phyloP scores from a whole-genome alignment of 2,797 vertebrate species.

The Periparus ater region DNA sequence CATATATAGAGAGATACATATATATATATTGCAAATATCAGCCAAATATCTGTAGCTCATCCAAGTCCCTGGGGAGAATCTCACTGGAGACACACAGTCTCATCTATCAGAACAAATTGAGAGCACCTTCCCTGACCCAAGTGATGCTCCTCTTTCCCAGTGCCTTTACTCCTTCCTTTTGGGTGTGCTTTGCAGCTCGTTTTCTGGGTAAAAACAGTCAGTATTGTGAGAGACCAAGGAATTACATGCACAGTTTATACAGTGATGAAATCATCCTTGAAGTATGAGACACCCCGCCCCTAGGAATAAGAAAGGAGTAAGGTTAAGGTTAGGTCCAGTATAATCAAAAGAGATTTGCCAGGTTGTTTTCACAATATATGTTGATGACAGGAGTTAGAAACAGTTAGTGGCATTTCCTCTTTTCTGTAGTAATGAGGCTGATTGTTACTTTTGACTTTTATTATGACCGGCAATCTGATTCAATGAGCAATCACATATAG shows the following conservation, averaged over 20 bases:
- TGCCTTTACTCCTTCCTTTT: not conserved
- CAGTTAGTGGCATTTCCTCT: not conserved
- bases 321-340: not conserved
- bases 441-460: slow-evolving; percentile 36
- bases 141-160: not conserved
- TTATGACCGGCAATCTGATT: slow-evolving; percentile 5
- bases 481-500: slow-evolving; percentile 22
- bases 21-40: not conserved
- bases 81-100: not conserved
- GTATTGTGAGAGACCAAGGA: not conserved
- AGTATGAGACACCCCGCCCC: not conserved
- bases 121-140: not conserved
- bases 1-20: accelerated
- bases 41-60: not conserved
- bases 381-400: not conserved
- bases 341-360: not conserved
- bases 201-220: not conserved
- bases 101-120: not conserved
- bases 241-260: not conserved
- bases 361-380: not conserved
- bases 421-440: slow-evolving; percentile 2
- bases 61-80: not conserved
- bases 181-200: not conserved
- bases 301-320: not conserved
- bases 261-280: not conserved